These are phyloP conservation scores for Digitonthophagus gazella DNA, from an alignment of 2,888 invertebrate genomes.

Conservation along the genomic window DNA sequence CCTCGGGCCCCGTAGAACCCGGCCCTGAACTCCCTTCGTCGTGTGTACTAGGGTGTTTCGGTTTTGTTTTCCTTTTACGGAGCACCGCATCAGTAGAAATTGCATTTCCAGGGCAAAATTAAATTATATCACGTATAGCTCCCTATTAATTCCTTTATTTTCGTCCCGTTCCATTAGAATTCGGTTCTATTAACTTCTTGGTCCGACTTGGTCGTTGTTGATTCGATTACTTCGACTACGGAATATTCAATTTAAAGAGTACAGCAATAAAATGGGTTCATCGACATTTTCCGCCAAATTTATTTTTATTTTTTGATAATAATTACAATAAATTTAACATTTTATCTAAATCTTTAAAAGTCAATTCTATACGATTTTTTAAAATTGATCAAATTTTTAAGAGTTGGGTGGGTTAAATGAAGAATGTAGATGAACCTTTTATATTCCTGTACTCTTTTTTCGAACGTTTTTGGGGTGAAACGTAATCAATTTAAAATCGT, in stretches of 20 bases:
- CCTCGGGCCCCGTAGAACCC: background rate
- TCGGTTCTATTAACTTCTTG: background rate
- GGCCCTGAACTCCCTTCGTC: background rate
- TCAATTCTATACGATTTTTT: no score
- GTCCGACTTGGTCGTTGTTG: background rate
- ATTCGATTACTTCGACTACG: background rate
- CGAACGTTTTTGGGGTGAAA: no score
- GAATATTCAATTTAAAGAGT: background rate
- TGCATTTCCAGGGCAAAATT: constrained; percentile 4
- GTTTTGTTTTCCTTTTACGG: constrained; percentile 7
- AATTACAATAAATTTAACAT: no score
- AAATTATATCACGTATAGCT: constrained; percentile 9
- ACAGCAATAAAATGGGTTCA: no score
- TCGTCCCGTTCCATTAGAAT: background rate
- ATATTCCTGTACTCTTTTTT: no score
- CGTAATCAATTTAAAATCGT: background rate
- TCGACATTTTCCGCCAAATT: no score
- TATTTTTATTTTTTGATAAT: no score
- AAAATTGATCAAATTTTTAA: no score
- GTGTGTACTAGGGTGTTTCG: background rate
- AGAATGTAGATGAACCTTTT: no score
- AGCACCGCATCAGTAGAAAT: constrained; percentile 1
- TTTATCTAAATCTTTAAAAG: no score
- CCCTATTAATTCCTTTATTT: constrained; percentile 5
- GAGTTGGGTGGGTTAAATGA: no score